A percentile compares a stretch with the other conserved stretches of the same genome.
phyloP scores from a whole-genome alignment of 2,888 invertebrate genomes.

The Volucella zonaria region DNA sequence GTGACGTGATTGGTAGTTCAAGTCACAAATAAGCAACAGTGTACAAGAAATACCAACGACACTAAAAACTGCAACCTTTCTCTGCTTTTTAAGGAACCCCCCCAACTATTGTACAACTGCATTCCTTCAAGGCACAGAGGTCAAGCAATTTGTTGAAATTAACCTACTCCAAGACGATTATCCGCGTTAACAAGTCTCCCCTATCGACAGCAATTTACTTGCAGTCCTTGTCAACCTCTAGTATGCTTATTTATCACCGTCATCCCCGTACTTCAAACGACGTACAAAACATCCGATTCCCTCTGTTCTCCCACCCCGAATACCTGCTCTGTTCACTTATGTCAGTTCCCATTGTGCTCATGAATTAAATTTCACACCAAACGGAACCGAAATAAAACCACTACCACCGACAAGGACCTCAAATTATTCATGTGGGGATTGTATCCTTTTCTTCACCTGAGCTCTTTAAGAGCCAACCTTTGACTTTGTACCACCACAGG shows the following conservation, averaged over 20 bases:
- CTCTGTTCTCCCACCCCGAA: slow-evolving; percentile 8
- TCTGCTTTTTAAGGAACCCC: too few species aligned
- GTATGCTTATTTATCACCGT: slow-evolving; percentile 21
- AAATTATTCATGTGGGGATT: slow-evolving; percentile 57
- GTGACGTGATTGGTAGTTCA: too few species aligned
- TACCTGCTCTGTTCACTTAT: slow-evolving; percentile 42
- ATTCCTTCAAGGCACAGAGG: slow-evolving; percentile 7
- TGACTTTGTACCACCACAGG: slow-evolving; percentile 33
- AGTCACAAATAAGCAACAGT: too few species aligned
- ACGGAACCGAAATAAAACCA: slow-evolving; percentile 5
- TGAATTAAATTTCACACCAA: slow-evolving; percentile 56
- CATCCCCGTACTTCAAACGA: slow-evolving; percentile 1
- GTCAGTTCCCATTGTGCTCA: neutral
- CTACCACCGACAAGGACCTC: slow-evolving; percentile 43
- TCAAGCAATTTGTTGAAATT: slow-evolving; percentile 53
- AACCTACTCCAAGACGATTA: slow-evolving; percentile 39
- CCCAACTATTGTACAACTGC: too few species aligned
- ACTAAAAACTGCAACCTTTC: too few species aligned
- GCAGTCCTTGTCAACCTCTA: slow-evolving; percentile 42
- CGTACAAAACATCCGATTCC: slow-evolving; percentile 20
- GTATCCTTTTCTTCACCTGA: slow-evolving; percentile 67
- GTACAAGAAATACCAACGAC: too few species aligned
- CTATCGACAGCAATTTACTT: slow-evolving; percentile 48
- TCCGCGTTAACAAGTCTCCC: slow-evolving; percentile 25
- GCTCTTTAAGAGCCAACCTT: slow-evolving; percentile 35